These are phyloP conservation scores for Blastobasis lacticolella DNA, from an alignment of 2,888 invertebrate species.

Conservation along the genomic window DNA sequence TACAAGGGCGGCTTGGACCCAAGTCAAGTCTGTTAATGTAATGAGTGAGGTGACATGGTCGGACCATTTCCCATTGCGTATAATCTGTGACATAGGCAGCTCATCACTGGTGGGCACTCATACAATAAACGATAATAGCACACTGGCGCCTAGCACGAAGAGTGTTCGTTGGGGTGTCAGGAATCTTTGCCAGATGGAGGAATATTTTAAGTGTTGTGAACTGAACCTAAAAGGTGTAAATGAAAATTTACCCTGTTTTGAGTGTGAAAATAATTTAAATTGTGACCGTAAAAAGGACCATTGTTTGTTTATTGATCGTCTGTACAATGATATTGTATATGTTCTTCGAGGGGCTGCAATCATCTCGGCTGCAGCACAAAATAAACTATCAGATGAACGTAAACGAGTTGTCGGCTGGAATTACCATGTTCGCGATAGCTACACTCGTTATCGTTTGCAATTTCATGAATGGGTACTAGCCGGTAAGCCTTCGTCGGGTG, in stretches of 20 bases:
- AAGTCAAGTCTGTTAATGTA: no score
- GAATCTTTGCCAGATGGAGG: conserved; percentile 1
- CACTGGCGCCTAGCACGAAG: background rate
- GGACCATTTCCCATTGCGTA: conserved; percentile 8
- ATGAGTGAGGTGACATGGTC: conserved; percentile 2
- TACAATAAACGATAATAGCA: background rate
- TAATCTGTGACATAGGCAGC: background rate
- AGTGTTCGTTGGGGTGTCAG: background rate
- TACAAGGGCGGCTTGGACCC: no score
- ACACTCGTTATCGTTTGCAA: background rate
- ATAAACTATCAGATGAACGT: no score
- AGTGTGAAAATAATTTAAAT: background rate
- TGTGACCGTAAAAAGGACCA: background rate
- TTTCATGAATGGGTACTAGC: conserved; percentile 3
- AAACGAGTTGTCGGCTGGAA: conserved; percentile 5
- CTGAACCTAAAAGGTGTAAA: background rate
- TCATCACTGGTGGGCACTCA: background rate
- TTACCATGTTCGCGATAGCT: conserved; percentile 3
- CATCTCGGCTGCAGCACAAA: background rate
- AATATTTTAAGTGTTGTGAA: background rate
- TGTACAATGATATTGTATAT: background rate
- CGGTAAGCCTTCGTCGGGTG: conserved; percentile 7
- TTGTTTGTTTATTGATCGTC: background rate
- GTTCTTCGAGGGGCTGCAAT: background rate
- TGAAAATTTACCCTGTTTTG: background rate